Percentiles rank a stretch among this genome's conserved stretches.
phyloP scores from a whole-genome alignment of 2,797 vertebrate genomes.

The Furcifer pardalis region DNA sequence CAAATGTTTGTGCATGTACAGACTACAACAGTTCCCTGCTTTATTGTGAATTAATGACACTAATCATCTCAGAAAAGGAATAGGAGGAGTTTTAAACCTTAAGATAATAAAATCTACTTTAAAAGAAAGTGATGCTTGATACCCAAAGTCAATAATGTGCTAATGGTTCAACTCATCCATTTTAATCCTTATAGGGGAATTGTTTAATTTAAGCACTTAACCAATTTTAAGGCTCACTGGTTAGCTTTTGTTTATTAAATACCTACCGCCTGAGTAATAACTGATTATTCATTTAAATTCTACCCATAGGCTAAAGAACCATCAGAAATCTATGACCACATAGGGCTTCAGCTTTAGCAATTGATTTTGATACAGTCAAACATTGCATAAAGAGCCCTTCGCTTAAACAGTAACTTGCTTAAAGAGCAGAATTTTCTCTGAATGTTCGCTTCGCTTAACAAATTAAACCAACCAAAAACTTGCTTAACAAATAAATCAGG shows the following conservation, averaged over 20 bases:
- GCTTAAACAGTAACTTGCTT: too few relatives aligned
- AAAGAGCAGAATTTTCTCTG: too few relatives aligned
- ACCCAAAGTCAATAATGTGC: neutral
- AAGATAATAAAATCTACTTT: slow-evolving; percentile 20
- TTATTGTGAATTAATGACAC: slow-evolving; percentile 7
- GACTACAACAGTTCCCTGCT: neutral
- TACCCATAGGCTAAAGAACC: slow-evolving; percentile 15
- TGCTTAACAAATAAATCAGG: too few relatives aligned
- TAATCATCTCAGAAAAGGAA: neutral
- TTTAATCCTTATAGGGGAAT: slow-evolving; percentile 10
- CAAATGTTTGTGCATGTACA: slow-evolving; percentile 31
- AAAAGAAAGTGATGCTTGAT: slow-evolving; percentile 4
- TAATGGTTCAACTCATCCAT: slow-evolving; percentile 6
- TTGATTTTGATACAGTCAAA: neutral
- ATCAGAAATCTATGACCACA: slow-evolving; percentile 23
- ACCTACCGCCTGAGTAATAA: slow-evolving; percentile 26
- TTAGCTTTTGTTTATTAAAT: slow-evolving; percentile 44
- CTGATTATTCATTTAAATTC: slow-evolving; percentile 39
- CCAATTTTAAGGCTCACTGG: slow-evolving; percentile 30
- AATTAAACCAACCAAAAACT: too few relatives aligned
- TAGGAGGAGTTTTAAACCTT: neutral
- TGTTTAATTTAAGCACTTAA: slow-evolving; percentile 39
- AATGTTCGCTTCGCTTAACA: too few relatives aligned
- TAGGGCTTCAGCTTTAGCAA: neutral
- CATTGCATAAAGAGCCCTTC: too few relatives aligned